Conservation (phyloP, 2,888 invertebrate genomes). For the Pollenia labialis region DNA sequence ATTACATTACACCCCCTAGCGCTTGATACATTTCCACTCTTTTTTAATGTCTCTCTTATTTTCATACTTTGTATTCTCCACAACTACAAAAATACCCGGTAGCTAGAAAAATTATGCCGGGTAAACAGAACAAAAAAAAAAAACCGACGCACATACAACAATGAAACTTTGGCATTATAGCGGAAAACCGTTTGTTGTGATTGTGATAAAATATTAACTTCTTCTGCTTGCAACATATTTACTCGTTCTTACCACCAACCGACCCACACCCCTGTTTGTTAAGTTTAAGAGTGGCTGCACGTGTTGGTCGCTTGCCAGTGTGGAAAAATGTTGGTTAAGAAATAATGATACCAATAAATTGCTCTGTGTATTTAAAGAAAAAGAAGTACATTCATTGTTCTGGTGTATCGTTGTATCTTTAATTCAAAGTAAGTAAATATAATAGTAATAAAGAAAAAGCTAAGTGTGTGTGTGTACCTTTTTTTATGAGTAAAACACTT, state of each 20-base stretch:
- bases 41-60: constrained; percentile 18
- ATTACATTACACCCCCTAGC: constrained; percentile 59
- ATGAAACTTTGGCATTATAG: constrained; percentile 50
- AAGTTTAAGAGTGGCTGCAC: constrained; percentile 39
- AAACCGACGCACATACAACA: not conserved
- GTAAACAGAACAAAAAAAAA: not conserved
- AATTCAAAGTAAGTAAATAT: not conserved
- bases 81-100: constrained; percentile 20
- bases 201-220: constrained; percentile 60
- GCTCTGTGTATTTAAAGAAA: too few species aligned
- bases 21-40: constrained; percentile 17
- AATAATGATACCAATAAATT: constrained; percentile 12
- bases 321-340: constrained; percentile 1
- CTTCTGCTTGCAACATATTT: not conserved
- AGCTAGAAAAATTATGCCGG: constrained; percentile 19
- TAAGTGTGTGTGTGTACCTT: not conserved
- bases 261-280: not conserved
- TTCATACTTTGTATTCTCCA: constrained; percentile 8
- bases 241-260: not conserved
- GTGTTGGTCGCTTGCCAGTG: constrained; percentile 56
- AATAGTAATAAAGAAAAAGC: not conserved
- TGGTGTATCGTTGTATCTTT: not conserved
- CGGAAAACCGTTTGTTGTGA: constrained; percentile 63
- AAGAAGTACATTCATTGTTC: not conserved
- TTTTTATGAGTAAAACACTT: not conserved